phyloP scores from a whole-genome alignment of 2,888 invertebrate genomes.

The Amphipyra tragopoginis region DNA sequence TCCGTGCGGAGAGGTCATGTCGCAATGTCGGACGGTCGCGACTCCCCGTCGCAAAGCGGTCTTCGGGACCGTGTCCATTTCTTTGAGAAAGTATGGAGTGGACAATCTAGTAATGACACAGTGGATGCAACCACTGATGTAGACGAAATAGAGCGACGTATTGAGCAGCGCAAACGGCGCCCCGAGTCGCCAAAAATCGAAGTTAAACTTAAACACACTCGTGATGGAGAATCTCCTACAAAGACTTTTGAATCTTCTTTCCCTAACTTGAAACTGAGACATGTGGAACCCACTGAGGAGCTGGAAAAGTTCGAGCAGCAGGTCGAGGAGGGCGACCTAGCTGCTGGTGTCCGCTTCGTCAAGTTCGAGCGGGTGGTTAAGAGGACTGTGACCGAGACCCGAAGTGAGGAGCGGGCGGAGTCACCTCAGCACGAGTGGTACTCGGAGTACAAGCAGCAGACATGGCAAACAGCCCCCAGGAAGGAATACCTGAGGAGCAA shows the following conservation, averaged over 20 bases:
- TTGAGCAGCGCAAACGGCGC: conserved; percentile 89
- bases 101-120: conserved; percentile 81
- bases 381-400: conserved; percentile 90
- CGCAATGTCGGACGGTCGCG: conserved; percentile 88
- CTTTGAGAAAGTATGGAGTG: conserved; percentile 94
- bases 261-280: conserved; percentile 85
- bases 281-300: conserved; percentile 80
- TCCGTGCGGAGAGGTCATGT: conserved; percentile 85
- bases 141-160: conserved; percentile 90
- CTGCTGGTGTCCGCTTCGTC: conserved; percentile 91
- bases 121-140: conserved; percentile 88
- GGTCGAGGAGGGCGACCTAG: conserved; percentile 92
- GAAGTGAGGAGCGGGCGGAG: conserved; percentile 80
- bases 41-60: conserved; percentile 87
- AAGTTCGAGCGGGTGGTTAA: conserved; percentile 93
- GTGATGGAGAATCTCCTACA: conserved; percentile 86
- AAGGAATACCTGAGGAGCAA: conserved; percentile 94
- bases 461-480: conserved; percentile 91
- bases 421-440: conserved; percentile 87
- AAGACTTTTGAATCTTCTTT: conserved; percentile 79
- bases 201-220: conserved; percentile 90
- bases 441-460: conserved; percentile 85
- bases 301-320: conserved; percentile 75
- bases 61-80: conserved; percentile 94
- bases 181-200: conserved; percentile 90